A percentile compares a stretch with the other conserved stretches of the same genome.
These are phyloP conservation scores for Polypedilum vanderplanki DNA, from an alignment of 1,140 invertebrate species.

Conservation along the genomic window DNA sequence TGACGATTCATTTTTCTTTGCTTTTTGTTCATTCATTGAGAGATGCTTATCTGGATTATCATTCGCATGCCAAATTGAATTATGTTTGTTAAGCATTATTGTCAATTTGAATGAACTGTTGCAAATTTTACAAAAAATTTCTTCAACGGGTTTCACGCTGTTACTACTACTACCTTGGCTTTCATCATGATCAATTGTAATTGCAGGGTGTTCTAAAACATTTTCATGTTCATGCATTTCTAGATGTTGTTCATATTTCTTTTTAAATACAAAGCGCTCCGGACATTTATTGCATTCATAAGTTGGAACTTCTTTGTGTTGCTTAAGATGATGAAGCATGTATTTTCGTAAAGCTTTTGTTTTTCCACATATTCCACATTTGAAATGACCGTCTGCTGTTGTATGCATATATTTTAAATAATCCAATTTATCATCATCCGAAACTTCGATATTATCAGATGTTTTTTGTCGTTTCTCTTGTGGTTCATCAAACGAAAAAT, in stretches of 20 bases:
- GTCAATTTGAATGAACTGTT: neutral
- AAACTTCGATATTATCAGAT: neutral
- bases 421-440: constrained; percentile 13
- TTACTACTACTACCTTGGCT: neutral
- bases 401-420: neutral
- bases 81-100: neutral
- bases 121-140: neutral
- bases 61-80: neutral
- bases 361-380: neutral
- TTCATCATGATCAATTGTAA: neutral
- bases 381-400: neutral
- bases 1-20: neutral
- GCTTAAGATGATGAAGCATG: neutral
- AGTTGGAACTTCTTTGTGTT: constrained; percentile 5
- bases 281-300: neutral
- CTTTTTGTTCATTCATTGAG: neutral
- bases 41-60: neutral
- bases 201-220: neutral
- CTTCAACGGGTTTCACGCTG: neutral
- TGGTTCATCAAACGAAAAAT: neutral
- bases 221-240: neutral
- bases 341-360: neutral
- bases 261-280: constrained; percentile 2
- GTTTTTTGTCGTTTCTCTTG: neutral
- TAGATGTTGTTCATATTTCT: neutral